These are phyloP conservation scores for Thinocorus orbignyianus DNA, from an alignment of 2,113 vertebrate genomes.

Conservation along the genomic window DNA sequence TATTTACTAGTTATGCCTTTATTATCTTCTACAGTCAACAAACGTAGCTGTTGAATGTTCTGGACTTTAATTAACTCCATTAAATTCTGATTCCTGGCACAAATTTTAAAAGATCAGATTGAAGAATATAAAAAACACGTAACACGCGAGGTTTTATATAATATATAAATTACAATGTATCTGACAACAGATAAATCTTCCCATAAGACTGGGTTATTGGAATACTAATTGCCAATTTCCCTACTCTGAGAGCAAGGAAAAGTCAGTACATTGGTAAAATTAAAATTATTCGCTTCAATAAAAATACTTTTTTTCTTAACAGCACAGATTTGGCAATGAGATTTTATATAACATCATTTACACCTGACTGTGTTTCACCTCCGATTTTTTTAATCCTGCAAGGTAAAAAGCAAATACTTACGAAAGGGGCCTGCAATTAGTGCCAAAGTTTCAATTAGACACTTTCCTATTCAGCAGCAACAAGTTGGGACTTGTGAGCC, in stretches of 20 bases:
- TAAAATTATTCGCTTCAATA: not conserved
- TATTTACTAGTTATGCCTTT: slow-evolving; percentile 5
- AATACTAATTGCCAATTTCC: not conserved
- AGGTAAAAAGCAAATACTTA: slow-evolving; percentile 13
- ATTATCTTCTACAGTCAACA: not conserved
- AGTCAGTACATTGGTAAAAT: not conserved
- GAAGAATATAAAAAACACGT: slow-evolving; percentile 14
- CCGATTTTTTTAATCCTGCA: not conserved
- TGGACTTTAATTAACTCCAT: not conserved
- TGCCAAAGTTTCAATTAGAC: not conserved
- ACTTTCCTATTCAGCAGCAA: slow-evolving; percentile 1
- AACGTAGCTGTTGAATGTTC: not conserved
- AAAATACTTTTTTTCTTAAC: slow-evolving; percentile 33
- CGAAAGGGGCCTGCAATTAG: not conserved
- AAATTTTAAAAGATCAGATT: slow-evolving; percentile 14
- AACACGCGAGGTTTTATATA: not conserved
- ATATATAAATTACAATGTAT: not conserved
- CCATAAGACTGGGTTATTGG: not conserved
- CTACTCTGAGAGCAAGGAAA: not conserved
- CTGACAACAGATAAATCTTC: not conserved
- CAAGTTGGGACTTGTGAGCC: not conserved
- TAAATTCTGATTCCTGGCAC: not conserved
- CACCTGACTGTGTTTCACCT: not conserved
- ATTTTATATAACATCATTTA: not conserved
- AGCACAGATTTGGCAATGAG: slow-evolving; percentile 30